Base-by-base conservation (phyloP, 2,888 invertebrate genomes). In the Pteria penguin region DNA sequence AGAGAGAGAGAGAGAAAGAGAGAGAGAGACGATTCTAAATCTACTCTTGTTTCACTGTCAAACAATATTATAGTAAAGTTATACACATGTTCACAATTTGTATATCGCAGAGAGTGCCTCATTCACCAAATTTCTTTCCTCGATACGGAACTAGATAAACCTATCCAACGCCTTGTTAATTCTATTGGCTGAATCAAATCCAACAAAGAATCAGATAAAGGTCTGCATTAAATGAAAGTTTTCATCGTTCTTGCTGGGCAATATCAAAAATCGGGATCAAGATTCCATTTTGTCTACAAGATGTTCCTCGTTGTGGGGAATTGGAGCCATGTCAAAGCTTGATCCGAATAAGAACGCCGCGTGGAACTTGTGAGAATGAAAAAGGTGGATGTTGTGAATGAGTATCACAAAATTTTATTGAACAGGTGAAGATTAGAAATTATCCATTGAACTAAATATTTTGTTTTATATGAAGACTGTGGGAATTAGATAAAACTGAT, bases 1-100 rank as follows among this genome's bases (percentile, higher is more conserved):
- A 45, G 52, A 45, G 52, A 45, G 52, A 45, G 52, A 45, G 52
- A 45, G 52, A 45, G 52, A 45, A n/a, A 45, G 52, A 45, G 52
- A 45, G 52, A 45, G 52, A 45, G 52, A 45, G 52, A 45, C 11
- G 52, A 45, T 11, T 18, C n/a, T 1, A 52, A n/a, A n/a, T n/a
- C n/a, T n/a, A n/a, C n/a, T n/a, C n/a, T n/a, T n/a, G n/a, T n/a
- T 14, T 8, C 45, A 45, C 8, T 45, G 45, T 45, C 45, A 45
- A 45, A 45, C 45, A 45, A 45, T 18, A 45, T 45, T 45, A 45
- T 45, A 45, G 11, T 45, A 45, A 45, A 45, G 18, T 8, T 14
- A 45, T 45, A 45, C 45, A 45, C 45, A 45, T 45, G 45, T 45
- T 45, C 45, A 45, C 45, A 45, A 45, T 45, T 45, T 45, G 45